Base-by-base conservation (phyloP, 1,140 invertebrate species). In the Aphidius ervi region DNA sequence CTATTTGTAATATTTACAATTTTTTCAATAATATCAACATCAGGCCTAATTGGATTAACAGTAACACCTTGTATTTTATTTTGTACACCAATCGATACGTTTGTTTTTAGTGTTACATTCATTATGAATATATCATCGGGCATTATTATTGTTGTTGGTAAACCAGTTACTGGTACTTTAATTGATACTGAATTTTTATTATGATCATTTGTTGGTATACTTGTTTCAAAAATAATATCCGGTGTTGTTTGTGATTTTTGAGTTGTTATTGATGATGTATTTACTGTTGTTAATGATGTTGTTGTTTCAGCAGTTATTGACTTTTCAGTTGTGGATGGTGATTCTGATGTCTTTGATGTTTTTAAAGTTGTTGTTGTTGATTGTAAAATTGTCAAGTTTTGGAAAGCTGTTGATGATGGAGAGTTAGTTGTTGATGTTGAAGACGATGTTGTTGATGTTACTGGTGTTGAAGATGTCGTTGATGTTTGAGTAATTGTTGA, bases 1-100 rank as follows among this genome's bases (percentile, higher is more conserved):
- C 73, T 63, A 50, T 77, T 71, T 56, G 78, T 79, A 61, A 74
- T 79, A 63, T 82, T 81, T 48, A 82, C 55, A 41, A 81, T 74
- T 7, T 74, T 75, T 59, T 79, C 76, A 46, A 79, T 71, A 31
- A 1, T 31, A 31, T 31, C 23, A 31, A 31, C 4, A 47, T 80
- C 78, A 46, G 77, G 71, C 46, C 75, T 65, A 45, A 78, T 71
- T 9, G 75, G 70, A 60, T 67, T 73, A 48, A 72, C 66, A 20
- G 78, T 72, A 61, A 75, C 72, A 58, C 75, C 69, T 16, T 67
- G 74, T 52, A 75, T 68, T 8, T 72, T 71, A 42, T 75, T 67
- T 61, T 74, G 64, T 40, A 73, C 64, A 10, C 70, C 72, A 10
- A 78, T 69, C 8, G 76, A 76, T 54, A 79, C 76, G 58, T 80